These are phyloP conservation scores for Noctua comes DNA, from an alignment of 2,888 invertebrate genomes.

Conservation along the genomic window DNA sequence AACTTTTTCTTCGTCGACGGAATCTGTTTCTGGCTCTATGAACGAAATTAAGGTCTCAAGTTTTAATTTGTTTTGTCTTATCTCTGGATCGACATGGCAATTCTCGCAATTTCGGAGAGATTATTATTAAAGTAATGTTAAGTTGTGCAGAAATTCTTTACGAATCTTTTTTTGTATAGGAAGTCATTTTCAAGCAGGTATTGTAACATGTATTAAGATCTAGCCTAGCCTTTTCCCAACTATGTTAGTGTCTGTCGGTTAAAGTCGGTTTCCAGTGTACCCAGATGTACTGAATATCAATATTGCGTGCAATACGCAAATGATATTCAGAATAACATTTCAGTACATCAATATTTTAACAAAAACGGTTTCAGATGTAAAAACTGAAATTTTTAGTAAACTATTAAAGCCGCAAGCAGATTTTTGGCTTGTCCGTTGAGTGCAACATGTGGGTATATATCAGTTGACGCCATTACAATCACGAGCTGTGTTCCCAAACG, in stretches of 20 bases:
- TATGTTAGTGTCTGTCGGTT: not conserved
- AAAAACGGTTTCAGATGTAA: not conserved
- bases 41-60: conserved; percentile 60
- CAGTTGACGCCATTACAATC: conserved; percentile 43
- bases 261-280: not conserved
- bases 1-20: conserved; percentile 54
- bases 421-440: conserved; percentile 26
- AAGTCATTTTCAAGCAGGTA: not conserved
- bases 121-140: conserved; percentile 46
- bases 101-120: conserved; percentile 47
- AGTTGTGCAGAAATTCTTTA: conserved; percentile 30
- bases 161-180: not conserved
- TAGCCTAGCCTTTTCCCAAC: not conserved
- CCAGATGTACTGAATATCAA: not conserved
- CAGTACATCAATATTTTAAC: not conserved
- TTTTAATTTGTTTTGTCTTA: conserved; percentile 68
- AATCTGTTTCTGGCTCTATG: conserved; percentile 57
- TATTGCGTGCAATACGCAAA: not conserved
- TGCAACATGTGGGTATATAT: conserved; percentile 58
- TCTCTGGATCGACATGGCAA: conserved; percentile 62
- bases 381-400: conserved; percentile 27
- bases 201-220: not conserved
- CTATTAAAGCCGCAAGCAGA: conserved; percentile 7
- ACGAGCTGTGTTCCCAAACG: conserved; percentile 26
- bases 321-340: too few relatives aligned